Evolutionary conservation across 2,888 invertebrate species (phyloP), one percentile per base, ranked within the genome.

Genomic region (Drosophila parthenogenetica): DNA sequence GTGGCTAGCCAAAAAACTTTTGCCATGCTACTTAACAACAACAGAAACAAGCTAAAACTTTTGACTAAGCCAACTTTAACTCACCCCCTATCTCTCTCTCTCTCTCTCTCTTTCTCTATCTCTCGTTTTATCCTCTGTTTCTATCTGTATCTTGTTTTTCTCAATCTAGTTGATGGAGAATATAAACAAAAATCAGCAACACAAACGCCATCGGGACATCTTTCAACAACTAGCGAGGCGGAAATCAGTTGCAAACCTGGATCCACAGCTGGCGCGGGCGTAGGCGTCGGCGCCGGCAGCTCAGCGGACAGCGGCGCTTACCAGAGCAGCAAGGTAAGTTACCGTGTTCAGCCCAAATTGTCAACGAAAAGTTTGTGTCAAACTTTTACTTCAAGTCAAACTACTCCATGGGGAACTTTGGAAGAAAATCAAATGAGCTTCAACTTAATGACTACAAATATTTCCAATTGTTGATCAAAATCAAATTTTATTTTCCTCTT

Each of bases 181-280:
- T 95, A 95, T 92, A 95, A 95, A 93, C 93, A 95, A 90, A 95
- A 95, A 89, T 94, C 95, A 89, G 94, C 94, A 87, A 94, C 94
- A 79, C 95, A 95, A 91, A 95, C 95, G 78, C 95, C 95, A 69
- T 93, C 95, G 79, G 93, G 93, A 81, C 93, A 92, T 90, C 91
- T 92, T 86, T 92, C 92, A 60, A 90, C 91, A 61, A 91, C 92
- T 78, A 92, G 92, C 88, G 92, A 92, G 81, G 92, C 90, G 81
- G 93, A 92, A 90, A 90, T 92, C 87, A 91, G 90, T 77, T 91
- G 91, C 80, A 91, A 92, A 77, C 90, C 89, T 50, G 75, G 90
- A 70, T 86, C 87, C 57, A 91, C 89, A 69, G 70, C 89, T 59
- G 91, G 89, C 74, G 86, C 49, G 5, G 45, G 60, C 60, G 55